These are phyloP conservation scores for Xanthorhoe spadicearia DNA, from an alignment of 2,888 invertebrate species.

Conservation along the genomic window DNA sequence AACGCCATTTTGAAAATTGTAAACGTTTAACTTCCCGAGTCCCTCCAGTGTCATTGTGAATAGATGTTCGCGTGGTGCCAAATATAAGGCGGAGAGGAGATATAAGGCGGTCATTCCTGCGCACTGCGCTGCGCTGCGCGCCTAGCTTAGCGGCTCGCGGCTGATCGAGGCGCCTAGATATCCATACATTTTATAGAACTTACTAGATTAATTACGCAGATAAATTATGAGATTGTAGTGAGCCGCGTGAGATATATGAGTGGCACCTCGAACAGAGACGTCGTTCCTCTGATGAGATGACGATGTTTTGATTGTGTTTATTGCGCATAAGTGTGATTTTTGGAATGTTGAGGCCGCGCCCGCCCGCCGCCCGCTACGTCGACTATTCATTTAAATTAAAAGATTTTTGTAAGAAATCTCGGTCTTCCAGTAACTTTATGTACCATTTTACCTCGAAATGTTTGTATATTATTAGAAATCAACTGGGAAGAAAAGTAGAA, in stretches of 20 bases:
- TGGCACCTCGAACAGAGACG: slow-evolving; percentile 17
- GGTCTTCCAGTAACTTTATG: slow-evolving; percentile 20
- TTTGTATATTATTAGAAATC: background rate
- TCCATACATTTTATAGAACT: background rate
- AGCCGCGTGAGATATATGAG: slow-evolving; percentile 1
- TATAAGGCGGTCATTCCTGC: slow-evolving; percentile 76
- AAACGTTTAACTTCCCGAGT: slow-evolving; percentile 52
- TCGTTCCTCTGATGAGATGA: slow-evolving; percentile 7
- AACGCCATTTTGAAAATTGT: slow-evolving; percentile 11
- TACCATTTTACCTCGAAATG: slow-evolving; percentile 1
- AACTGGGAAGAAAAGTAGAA: background rate
- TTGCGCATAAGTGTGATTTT: slow-evolving; percentile 27
- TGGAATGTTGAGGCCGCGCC: slow-evolving; percentile 21
- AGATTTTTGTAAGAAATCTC: slow-evolving; percentile 3
- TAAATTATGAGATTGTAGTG: background rate
- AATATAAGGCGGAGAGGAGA: slow-evolving; percentile 49
- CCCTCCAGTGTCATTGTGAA: slow-evolving; percentile 56
- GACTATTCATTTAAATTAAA: background rate
- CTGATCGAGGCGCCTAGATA: slow-evolving; percentile 12
- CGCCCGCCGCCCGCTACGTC: slow-evolving; percentile 7
- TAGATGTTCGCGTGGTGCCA: slow-evolving; percentile 28
- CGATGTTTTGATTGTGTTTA: slow-evolving; percentile 21
- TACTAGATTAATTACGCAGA: background rate
- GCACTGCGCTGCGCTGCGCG: slow-evolving; percentile 46
- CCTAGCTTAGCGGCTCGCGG: slow-evolving; percentile 50